phyloP scores from a whole-genome alignment of 2,113 vertebrate genomes.

The Triplophysa siluroides region DNA sequence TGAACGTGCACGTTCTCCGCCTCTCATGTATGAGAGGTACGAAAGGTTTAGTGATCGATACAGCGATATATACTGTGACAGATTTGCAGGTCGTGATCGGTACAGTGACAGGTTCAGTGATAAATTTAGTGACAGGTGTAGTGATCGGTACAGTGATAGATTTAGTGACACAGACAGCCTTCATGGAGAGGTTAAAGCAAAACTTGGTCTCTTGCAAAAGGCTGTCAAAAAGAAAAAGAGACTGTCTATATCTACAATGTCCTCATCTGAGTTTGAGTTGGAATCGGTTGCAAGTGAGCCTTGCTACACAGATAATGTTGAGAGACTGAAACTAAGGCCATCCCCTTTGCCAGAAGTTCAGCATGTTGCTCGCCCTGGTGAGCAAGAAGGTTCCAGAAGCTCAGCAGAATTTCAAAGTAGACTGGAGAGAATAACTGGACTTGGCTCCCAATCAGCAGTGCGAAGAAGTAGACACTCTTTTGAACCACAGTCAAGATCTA shows the following conservation, averaged over 20 bases:
- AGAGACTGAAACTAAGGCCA: conserved; percentile 68
- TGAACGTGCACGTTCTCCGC: conserved; percentile 72
- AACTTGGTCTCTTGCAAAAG: conserved; percentile 84
- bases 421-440: conserved; percentile 59
- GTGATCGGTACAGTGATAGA: conserved; percentile 74
- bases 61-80: conserved; percentile 76
- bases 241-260: conserved; percentile 74
- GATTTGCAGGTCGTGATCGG: conserved; percentile 75
- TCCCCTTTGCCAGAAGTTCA: conserved; percentile 63
- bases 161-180: conserved; percentile 82
- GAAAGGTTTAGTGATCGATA: conserved; percentile 75
- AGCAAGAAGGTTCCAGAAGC: conserved; percentile 55
- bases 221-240: conserved; percentile 83
- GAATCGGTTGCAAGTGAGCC: conserved; percentile 74
- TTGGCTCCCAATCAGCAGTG: conserved; percentile 43
- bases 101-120: conserved; percentile 75
- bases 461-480: conserved; percentile 68
- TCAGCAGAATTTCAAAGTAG: conserved; percentile 60
- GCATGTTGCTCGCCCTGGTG: conserved; percentile 57
- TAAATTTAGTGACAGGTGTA: conserved; percentile 75
- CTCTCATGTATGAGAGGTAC: conserved; percentile 68
- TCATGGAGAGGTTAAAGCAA: conserved; percentile 86
- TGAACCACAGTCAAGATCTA: conserved; percentile 73
- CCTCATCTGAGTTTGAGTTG: conserved; percentile 76
- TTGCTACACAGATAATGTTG: conserved; percentile 70